Evolutionary conservation across 53 echinoderm and acorn worm genomes (phyloP).

Genomic region (Glandiceps talaboti): DNA sequence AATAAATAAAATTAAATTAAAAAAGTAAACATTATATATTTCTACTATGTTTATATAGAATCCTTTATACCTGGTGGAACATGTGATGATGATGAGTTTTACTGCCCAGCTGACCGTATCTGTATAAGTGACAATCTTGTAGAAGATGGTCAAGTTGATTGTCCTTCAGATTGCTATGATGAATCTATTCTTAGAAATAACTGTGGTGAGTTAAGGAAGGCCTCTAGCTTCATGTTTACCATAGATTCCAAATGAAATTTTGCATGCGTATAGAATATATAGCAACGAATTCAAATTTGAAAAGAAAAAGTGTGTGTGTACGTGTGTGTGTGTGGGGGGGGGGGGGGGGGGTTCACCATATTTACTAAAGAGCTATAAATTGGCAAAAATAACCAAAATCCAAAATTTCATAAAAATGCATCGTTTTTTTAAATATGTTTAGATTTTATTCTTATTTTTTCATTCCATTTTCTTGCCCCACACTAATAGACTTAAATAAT

Average conservation of each 20-base stretch:
- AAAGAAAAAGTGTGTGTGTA: neutral
- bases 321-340: neutral
- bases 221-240: too few relatives aligned
- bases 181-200: constrained; percentile 12
- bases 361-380: too few relatives aligned
- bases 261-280: too few relatives aligned
- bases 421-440: too few relatives aligned
- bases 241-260: too few relatives aligned
- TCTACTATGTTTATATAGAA: too few relatives aligned
- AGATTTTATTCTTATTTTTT: too few relatives aligned
- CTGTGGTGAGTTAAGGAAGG: too few relatives aligned
- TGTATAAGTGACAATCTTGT: constrained; percentile 35
- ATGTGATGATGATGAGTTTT: constrained; percentile 14
- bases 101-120: constrained; percentile 37
- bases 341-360: neutral
- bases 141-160: constrained; percentile 48
- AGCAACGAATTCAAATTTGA: neutral
- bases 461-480: too few relatives aligned
- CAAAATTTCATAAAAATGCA: neutral
- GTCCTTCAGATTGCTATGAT: constrained; percentile 33
- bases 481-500: too few relatives aligned
- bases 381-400: neutral
- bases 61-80: neutral
- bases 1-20: too few relatives aligned
- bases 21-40: too few relatives aligned